Conservation (phyloP, 2,797 vertebrate species). For the Pseudomugil tenellus region DNA sequence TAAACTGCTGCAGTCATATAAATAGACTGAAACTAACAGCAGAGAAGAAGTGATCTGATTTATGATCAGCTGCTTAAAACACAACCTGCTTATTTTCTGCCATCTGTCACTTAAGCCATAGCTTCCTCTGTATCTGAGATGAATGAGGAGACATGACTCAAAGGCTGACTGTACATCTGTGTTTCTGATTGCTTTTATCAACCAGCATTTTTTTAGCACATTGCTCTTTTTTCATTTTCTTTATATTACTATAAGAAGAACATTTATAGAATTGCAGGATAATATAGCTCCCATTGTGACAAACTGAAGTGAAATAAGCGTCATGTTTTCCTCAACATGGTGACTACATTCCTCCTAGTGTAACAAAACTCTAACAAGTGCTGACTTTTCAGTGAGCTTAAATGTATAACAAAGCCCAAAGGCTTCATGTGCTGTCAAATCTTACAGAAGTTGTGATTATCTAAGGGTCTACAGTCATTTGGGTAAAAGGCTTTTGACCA, state of each 20-base stretch:
- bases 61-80: too few species aligned
- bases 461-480: background rate
- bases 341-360: background rate
- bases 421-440: background rate
- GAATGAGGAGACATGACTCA: background rate
- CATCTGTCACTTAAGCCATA: too few species aligned
- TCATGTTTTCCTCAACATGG: too few species aligned
- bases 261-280: background rate
- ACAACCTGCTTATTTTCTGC: too few species aligned
- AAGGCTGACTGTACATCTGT: too few species aligned
- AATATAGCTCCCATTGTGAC: background rate
- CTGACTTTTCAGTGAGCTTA: background rate
- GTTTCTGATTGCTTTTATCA: background rate
- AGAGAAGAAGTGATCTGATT: too few species aligned
- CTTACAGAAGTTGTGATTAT: background rate
- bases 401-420: background rate
- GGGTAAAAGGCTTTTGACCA: too few species aligned
- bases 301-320: background rate
- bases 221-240: background rate
- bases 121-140: too few species aligned
- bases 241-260: background rate
- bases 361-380: background rate
- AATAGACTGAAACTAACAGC: too few species aligned
- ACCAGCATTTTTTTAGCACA: background rate
- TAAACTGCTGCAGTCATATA: too few species aligned